phyloP scores from a whole-genome alignment of 2,113 vertebrate species.

The Lates calcarifer region DNA sequence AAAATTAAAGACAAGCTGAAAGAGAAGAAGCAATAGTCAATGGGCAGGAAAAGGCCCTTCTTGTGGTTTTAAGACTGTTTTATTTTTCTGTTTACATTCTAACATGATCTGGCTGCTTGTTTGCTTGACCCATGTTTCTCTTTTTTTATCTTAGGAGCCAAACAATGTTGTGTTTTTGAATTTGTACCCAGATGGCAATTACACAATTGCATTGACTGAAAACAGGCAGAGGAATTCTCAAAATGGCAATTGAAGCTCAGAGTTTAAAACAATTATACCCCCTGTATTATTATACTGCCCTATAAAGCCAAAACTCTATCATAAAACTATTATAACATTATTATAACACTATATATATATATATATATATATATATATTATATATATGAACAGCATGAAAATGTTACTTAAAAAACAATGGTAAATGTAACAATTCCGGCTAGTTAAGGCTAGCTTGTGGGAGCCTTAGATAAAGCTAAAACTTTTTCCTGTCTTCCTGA shows the following conservation, averaged over 20 bases:
- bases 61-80: slow-evolving; percentile 58
- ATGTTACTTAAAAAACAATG: not conserved
- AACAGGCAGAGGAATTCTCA: not conserved
- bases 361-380: no score
- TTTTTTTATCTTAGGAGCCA: not conserved
- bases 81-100: slow-evolving; percentile 53
- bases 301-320: not conserved
- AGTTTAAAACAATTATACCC: not conserved
- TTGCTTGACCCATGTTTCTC: not conserved
- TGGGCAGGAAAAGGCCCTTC: not conserved
- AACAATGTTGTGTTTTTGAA: slow-evolving; percentile 17
- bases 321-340: not conserved
- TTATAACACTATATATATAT: no score
- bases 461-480: not conserved
- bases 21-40: slow-evolving; percentile 85
- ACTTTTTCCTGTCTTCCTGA: not conserved
- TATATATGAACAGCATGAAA: no score
- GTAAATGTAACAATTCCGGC: not conserved
- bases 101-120: slow-evolving; percentile 27
- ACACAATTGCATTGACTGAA: slow-evolving; percentile 1
- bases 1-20: slow-evolving; percentile 90
- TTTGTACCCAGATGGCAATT: not conserved
- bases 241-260: not conserved
- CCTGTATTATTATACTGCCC: not conserved
- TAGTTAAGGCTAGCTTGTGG: not conserved